phyloP scores from a whole-genome alignment of 2,888 invertebrate species.

The Drosophila kokeensis region DNA sequence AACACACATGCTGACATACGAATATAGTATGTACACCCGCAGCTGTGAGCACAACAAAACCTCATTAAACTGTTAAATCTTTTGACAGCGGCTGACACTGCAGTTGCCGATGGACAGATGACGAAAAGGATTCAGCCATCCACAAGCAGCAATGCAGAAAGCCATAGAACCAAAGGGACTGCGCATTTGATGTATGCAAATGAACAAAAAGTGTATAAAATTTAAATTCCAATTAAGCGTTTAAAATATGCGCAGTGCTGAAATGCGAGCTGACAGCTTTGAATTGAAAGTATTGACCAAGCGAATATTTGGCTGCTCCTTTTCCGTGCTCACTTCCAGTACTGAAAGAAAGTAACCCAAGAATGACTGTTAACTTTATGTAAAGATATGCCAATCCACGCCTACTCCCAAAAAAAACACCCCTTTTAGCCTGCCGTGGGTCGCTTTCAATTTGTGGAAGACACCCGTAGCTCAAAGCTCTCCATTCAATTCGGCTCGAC shows the following conservation, averaged over 20 bases:
- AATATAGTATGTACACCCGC: constrained; percentile 45
- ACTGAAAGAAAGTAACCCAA: constrained; percentile 54
- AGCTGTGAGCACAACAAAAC: constrained; percentile 69
- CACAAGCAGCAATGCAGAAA: constrained; percentile 5
- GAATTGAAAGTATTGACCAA: constrained; percentile 70
- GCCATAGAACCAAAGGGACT: constrained; percentile 5
- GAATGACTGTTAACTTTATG: constrained; percentile 71
- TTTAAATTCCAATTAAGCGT: constrained; percentile 71
- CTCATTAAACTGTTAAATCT: constrained; percentile 80
- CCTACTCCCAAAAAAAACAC: constrained; percentile 16
- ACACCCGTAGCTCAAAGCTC: constrained; percentile 50
- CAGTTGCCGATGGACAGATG: constrained; percentile 41
- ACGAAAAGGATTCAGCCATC: constrained; percentile 25
- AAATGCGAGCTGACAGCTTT: constrained; percentile 42
- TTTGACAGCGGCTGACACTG: constrained; percentile 63
- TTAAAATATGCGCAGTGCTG: constrained; percentile 58
- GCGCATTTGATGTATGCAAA: constrained; percentile 48
- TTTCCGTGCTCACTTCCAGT: constrained; percentile 6
- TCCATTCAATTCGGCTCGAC: constrained; percentile 39
- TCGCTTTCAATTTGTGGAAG: constrained; percentile 70
- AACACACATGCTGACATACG: constrained; percentile 66
- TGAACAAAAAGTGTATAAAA: constrained; percentile 36
- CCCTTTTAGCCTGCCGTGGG: background rate
- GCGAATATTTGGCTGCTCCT: constrained; percentile 51
- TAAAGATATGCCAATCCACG: constrained; percentile 61